Conservation (phyloP, 1,140 invertebrate genomes). For the Gyrodactylus bullatarudis region DNA sequence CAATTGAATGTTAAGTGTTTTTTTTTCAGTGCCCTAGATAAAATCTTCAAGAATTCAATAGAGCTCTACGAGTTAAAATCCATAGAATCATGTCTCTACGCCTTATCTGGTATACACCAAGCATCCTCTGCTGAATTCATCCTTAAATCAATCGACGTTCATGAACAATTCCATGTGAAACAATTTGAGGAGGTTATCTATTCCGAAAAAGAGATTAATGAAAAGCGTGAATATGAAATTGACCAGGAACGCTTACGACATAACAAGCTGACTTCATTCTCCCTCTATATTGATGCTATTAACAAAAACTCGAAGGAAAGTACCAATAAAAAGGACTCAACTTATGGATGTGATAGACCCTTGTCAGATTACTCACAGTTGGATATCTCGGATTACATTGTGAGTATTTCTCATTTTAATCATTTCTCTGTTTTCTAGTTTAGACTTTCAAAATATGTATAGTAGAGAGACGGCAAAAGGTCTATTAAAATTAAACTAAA, state of each 20-base stretch:
- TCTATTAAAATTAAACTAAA: too few relatives aligned
- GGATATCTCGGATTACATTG: neutral
- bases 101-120: neutral
- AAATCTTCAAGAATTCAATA: neutral
- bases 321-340: neutral
- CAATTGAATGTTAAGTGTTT: neutral
- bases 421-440: too few relatives aligned
- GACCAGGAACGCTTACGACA: too few relatives aligned
- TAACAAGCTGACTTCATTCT: too few relatives aligned
- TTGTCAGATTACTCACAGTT: neutral
- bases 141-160: neutral
- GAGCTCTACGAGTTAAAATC: neutral
- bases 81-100: neutral
- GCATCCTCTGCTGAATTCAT: neutral
- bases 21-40: neutral
- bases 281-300: too few relatives aligned
- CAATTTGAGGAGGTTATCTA: neutral
- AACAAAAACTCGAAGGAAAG: too few relatives aligned
- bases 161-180: neutral
- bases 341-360: neutral
- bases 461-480: too few relatives aligned
- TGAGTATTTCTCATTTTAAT: too few relatives aligned
- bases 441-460: too few relatives aligned
- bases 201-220: neutral
- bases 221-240: neutral